These are phyloP conservation scores for Beris morrisii DNA, from an alignment of 2,888 invertebrate species.

Conservation along the genomic window DNA sequence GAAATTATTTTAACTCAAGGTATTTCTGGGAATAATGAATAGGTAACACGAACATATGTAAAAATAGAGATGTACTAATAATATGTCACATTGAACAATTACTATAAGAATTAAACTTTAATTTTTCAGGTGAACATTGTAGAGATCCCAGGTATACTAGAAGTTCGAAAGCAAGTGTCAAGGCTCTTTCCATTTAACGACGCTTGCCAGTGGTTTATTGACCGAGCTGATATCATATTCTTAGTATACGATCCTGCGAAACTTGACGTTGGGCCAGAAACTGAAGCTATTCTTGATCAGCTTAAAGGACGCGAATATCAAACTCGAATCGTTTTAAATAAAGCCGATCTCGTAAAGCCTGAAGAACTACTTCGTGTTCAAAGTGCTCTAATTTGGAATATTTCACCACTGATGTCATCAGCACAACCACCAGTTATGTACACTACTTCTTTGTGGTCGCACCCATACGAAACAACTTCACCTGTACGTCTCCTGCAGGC, in stretches of 20 bases:
- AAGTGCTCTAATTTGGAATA: constrained; percentile 93
- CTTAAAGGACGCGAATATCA: constrained; percentile 91
- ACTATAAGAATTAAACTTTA: too few species aligned
- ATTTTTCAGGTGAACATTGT: constrained; percentile 81
- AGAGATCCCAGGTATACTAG: constrained; percentile 93
- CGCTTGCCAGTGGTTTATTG: constrained; percentile 96
- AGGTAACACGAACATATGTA: too few species aligned
- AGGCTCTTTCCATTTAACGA: constrained; percentile 93
- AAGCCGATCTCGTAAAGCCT: constrained; percentile 89
- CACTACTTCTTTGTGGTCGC: constrained; percentile 84
- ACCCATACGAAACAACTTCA: constrained; percentile 79
- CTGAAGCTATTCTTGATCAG: constrained; percentile 92
- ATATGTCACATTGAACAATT: too few species aligned
- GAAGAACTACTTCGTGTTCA: constrained; percentile 93
- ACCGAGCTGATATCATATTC: constrained; percentile 93
- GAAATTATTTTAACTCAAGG: too few species aligned
- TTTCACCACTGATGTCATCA: constrained; percentile 94
- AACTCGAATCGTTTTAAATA: constrained; percentile 91
- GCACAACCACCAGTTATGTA: constrained; percentile 93
- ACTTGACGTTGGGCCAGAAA: constrained; percentile 92
- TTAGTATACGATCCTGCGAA: constrained; percentile 94
- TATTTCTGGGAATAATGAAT: too few species aligned
- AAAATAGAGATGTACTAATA: too few species aligned
- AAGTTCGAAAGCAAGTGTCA: constrained; percentile 90
- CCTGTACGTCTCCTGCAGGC: constrained; percentile 80